A percentile compares a stretch with the other conserved stretches of the same genome.
These are phyloP conservation scores for Euzetes globulus DNA, from an alignment of 2,888 invertebrate species.

Conservation along the genomic window DNA sequence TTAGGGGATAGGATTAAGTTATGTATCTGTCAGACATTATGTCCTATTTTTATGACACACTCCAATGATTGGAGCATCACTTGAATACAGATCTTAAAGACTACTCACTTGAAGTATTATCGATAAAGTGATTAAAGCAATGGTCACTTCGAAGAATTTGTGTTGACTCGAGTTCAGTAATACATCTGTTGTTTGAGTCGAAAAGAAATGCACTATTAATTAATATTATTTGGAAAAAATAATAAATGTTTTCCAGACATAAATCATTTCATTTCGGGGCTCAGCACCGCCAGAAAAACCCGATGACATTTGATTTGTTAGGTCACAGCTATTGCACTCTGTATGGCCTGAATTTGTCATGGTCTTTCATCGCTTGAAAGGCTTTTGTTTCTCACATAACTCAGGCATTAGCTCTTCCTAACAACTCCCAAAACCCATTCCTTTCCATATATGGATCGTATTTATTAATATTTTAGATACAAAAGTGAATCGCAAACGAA, in stretches of 20 bases:
- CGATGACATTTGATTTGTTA: no score
- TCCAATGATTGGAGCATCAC: constrained; percentile 14
- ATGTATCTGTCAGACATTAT: background rate
- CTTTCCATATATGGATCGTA: no score
- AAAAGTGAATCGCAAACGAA: background rate
- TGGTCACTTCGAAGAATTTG: constrained; percentile 35
- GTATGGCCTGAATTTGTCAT: no score
- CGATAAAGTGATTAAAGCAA: constrained; percentile 33
- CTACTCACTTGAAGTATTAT: constrained; percentile 35
- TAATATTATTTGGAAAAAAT: background rate
- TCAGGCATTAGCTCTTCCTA: no score
- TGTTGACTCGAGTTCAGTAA: constrained; percentile 35
- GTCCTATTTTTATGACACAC: background rate
- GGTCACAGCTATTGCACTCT: no score
- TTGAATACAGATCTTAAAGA: constrained; percentile 29
- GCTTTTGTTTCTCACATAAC: no score
- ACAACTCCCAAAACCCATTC: no score
- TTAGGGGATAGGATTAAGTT: background rate
- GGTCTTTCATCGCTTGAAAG: no score
- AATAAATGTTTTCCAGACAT: no score
- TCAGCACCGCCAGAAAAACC: no score
- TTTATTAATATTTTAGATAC: no score
- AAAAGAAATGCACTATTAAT: background rate
- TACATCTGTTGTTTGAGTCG: constrained; percentile 29
- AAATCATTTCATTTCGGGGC: no score